Conservation (phyloP, 2,888 invertebrate genomes). For the Pandemis corylana region DNA sequence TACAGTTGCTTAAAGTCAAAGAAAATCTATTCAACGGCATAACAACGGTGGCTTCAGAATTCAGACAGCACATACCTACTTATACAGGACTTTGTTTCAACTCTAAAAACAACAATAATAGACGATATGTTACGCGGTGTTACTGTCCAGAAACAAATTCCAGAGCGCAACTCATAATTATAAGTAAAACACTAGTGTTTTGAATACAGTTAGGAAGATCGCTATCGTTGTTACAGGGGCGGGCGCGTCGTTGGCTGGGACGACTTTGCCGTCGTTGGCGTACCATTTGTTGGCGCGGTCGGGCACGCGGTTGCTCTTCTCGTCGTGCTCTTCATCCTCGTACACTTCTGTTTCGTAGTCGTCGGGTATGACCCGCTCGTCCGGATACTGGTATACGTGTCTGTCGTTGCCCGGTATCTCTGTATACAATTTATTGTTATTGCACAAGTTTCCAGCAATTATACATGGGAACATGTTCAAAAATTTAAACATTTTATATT, state of each 20-base stretch:
- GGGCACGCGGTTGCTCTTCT: slow-evolving; percentile 77
- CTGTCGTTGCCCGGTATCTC: slow-evolving; percentile 82
- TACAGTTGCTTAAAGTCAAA: not conserved
- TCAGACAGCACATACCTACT: not conserved
- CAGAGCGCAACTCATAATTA: slow-evolving; percentile 31
- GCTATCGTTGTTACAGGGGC: slow-evolving; percentile 51
- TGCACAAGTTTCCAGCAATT: not conserved
- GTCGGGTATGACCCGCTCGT: slow-evolving; percentile 70
- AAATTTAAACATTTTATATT: not conserved
- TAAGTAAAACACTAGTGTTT: slow-evolving; percentile 35
- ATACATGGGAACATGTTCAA: not conserved
- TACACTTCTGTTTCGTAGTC: slow-evolving; percentile 76
- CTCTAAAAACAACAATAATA: not conserved
- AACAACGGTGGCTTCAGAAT: not conserved
- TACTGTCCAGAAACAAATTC: not conserved
- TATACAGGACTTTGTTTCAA: not conserved
- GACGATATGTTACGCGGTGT: not conserved
- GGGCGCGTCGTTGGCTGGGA: slow-evolving; percentile 57
- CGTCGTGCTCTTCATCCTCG: slow-evolving; percentile 65
- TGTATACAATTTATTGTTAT: slow-evolving; percentile 51
- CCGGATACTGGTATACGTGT: slow-evolving; percentile 75
- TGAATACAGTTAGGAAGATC: slow-evolving; percentile 53
- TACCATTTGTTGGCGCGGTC: slow-evolving; percentile 83
- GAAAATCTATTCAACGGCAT: not conserved
- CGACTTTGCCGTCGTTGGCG: slow-evolving; percentile 74